Base-by-base conservation (phyloP, 2,888 invertebrate species). In the Crepidodera aurea region DNA sequence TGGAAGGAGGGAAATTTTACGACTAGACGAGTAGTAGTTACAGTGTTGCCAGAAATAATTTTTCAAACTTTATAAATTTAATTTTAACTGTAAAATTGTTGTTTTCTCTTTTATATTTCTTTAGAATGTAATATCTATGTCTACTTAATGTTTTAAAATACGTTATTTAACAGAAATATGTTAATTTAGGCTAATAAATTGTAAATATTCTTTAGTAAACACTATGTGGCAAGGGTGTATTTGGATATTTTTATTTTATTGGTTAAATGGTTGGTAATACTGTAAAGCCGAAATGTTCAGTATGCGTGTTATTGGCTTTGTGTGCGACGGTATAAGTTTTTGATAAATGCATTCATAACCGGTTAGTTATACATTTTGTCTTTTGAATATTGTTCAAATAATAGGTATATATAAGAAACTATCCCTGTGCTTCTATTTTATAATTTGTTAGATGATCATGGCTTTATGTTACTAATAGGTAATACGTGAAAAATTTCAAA, bases 21-120 rank as follows among this genome's bases (percentile, higher is more conserved):
- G 61, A 64, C 66, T 59, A 69, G 64, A 73, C 66, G 73, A 71
- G 64, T 75, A 75, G 75, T 75, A 75, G 74, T 54, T 55, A 60
- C 73, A 51, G 53, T 37, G 73, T 73, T 75, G 75, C 68, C 74
- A 68, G 19, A 13, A 10, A 32, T 18, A 51, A 59, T 40, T 51
- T 59, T 39, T 13, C 19, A 27, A 51, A 27, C 25, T 27, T 48
- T 39, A 12, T 22, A 18, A 10, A 2, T n/a, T 16, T 27, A 57
- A 27, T 48, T 48, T 27, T 2, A 7, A 10, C 25, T n/a, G 3
- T 34, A 56, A 40, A 54, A 2, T 13, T 12, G 0, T 18, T 42
- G n/a, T 44, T 32, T 2, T 29, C 6, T 0, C 0, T 18, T 7
- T 8, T 29, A 10, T 27, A 25, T 44, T 6, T 29, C 2, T 29